These are phyloP conservation scores for Trichomycterus rosablanca DNA, from an alignment of 2,113 vertebrate genomes.

Conservation along the genomic window DNA sequence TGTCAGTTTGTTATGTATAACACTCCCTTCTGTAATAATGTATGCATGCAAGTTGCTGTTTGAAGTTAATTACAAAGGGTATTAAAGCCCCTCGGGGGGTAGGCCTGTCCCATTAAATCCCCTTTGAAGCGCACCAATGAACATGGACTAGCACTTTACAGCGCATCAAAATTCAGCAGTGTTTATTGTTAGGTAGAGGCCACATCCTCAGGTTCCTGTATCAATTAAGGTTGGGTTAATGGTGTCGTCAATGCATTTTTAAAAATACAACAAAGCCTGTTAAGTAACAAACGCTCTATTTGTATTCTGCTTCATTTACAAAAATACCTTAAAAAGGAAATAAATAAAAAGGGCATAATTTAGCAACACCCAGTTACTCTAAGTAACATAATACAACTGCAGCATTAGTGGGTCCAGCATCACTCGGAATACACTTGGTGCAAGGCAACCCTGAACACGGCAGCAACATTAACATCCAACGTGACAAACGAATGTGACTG, in stretches of 20 bases:
- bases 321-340: neutral
- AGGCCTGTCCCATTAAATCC: neutral
- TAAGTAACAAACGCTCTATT: neutral
- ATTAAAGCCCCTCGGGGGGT: neutral
- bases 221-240: no score
- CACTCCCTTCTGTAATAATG: neutral
- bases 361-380: no score
- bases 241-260: neutral
- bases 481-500: no score
- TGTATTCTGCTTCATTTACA: neutral
- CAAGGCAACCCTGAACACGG: no score
- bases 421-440: no score
- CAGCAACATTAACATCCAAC: no score
- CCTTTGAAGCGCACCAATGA: conserved; percentile 10
- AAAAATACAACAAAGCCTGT: neutral
- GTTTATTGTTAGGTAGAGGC: neutral
- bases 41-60: neutral
- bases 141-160: conserved; percentile 6
- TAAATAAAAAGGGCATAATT: no score
- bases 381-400: no score
- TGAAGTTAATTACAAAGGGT: conserved; percentile 1
- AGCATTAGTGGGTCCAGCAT: no score
- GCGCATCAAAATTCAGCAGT: conserved; percentile 9
- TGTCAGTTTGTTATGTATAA: no score
- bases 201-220: no score